Conservation (phyloP, 2,797 vertebrate genomes). For the Sebastes ruberrimus region DNA sequence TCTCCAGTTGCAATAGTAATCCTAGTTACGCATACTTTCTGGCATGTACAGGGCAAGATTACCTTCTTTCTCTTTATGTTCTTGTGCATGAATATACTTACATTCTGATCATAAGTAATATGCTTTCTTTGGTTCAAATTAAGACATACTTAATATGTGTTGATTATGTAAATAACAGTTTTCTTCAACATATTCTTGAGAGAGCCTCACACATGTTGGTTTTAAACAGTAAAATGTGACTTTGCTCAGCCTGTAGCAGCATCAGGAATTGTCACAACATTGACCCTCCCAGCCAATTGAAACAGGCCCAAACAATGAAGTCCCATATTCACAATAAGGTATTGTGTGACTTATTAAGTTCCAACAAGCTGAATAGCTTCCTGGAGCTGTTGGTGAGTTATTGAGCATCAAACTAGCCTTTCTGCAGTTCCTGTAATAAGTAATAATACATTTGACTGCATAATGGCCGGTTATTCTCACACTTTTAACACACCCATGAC, state of each 20-base stretch:
- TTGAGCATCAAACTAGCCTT: neutral
- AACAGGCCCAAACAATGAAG: neutral
- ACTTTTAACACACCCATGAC: neutral
- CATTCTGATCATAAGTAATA: no score
- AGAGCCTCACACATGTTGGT: neutral
- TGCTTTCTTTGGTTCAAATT: no score
- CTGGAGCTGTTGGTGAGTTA: neutral
- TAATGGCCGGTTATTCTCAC: neutral
- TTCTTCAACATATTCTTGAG: neutral
- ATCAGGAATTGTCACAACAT: neutral
- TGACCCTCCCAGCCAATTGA: neutral
- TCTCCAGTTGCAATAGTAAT: no score
- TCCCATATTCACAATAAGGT: no score
- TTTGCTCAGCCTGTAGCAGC: no score
- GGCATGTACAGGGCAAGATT: no score
- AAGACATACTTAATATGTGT: no score
- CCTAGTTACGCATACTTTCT: no score
- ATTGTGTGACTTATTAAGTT: no score
- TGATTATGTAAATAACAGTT: neutral
- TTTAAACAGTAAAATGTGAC: neutral
- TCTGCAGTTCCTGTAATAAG: neutral
- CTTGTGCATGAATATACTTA: no score
- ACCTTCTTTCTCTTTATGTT: no score
- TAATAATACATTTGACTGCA: neutral
- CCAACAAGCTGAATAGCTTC: neutral